A percentile compares a stretch with the other conserved stretches of the same genome.
Evolutionary conservation across 2,113 vertebrate species (phyloP).

Genomic region (Mesitornis unicolor): DNA sequence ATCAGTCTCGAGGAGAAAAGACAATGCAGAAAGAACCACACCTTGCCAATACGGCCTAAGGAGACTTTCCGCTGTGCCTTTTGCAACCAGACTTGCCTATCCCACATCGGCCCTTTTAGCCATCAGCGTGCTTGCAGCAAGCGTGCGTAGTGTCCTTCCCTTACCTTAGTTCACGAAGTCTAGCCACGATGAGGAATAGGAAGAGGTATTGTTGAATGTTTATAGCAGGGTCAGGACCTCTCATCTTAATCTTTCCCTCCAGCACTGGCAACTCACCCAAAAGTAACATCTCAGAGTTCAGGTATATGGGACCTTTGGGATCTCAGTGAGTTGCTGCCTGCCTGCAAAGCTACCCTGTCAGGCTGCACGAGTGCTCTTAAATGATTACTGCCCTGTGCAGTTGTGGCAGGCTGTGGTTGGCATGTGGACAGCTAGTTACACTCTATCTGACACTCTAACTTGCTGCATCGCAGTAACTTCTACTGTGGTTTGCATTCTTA

Average conservation of each 20-base stretch:
- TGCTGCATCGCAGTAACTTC: neutral
- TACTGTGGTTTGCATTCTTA: neutral
- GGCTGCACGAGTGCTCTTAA: neutral
- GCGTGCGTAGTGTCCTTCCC: too few relatives aligned
- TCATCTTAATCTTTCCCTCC: slow-evolving; percentile 1
- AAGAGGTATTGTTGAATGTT: slow-evolving; percentile 31
- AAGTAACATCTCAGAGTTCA: slow-evolving; percentile 22
- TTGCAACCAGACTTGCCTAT: too few relatives aligned
- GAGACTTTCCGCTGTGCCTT: too few relatives aligned
- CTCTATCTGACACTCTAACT: neutral
- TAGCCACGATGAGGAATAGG: too few relatives aligned
- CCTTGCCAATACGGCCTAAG: too few relatives aligned
- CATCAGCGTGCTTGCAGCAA: too few relatives aligned
- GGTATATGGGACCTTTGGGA: slow-evolving; percentile 17
- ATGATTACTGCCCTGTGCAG: neutral
- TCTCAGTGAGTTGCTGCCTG: neutral
- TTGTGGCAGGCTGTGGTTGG: neutral
- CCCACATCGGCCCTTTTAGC: too few relatives aligned
- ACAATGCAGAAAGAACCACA: too few relatives aligned
- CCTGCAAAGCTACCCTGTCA: neutral
- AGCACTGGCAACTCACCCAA: slow-evolving; percentile 17
- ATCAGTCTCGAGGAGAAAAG: too few relatives aligned
- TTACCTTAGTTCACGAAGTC: too few relatives aligned
- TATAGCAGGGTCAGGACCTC: slow-evolving; percentile 38
- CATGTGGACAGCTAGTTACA: neutral